A percentile compares a stretch with the other conserved stretches of the same genome.
These are phyloP conservation scores for Coregonus clupeaformis DNA, from an alignment of 2,113 vertebrate species.

Conservation along the genomic window DNA sequence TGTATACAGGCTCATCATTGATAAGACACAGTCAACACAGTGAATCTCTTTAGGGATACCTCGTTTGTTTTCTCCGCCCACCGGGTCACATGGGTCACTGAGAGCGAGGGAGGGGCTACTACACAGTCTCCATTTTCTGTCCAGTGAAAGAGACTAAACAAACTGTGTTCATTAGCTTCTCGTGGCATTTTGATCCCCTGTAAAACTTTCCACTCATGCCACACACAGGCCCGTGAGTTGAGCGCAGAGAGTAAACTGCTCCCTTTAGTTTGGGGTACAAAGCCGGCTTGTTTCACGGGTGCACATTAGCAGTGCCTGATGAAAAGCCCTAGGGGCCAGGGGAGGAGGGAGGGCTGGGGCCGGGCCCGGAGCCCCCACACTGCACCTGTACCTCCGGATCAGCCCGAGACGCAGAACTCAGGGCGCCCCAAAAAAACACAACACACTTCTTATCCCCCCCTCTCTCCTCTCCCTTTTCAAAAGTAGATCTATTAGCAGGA, in stretches of 20 bases:
- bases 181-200: constrained; percentile 13
- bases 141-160: constrained; percentile 47
- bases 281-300: constrained; percentile 64
- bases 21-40: constrained; percentile 52
- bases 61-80: too few relatives aligned
- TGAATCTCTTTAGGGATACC: constrained; percentile 42
- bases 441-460: constrained; percentile 63
- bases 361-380: neutral
- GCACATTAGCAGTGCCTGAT: constrained; percentile 33
- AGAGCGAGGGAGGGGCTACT: too few relatives aligned
- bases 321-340: constrained; percentile 33
- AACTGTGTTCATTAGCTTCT: constrained; percentile 16
- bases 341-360: neutral
- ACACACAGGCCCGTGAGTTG: neutral
- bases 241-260: constrained; percentile 27
- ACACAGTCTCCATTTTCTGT: too few relatives aligned
- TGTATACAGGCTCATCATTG: too few relatives aligned
- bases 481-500: constrained; percentile 77
- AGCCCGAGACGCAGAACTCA: constrained; percentile 47
- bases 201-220: neutral
- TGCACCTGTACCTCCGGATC: constrained; percentile 75
- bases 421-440: constrained; percentile 23
- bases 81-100: too few relatives aligned
- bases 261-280: constrained; percentile 57
- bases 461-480: constrained; percentile 57